phyloP scores from a whole-genome alignment of 2,113 vertebrate species.

The Laticauda laticaudata region DNA sequence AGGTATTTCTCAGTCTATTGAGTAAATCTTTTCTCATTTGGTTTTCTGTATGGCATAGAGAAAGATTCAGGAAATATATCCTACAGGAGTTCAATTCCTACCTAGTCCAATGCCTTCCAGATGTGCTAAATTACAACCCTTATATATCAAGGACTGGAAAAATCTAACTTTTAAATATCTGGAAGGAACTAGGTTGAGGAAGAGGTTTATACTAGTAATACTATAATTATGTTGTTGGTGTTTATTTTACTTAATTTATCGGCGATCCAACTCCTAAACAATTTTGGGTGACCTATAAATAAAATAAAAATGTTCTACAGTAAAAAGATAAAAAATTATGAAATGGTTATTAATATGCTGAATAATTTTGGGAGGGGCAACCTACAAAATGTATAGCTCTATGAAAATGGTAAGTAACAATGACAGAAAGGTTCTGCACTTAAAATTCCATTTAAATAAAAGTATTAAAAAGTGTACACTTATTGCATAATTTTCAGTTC shows the following conservation, averaged over 20 bases:
- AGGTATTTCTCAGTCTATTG: neutral
- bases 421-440: conserved; percentile 52
- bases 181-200: neutral
- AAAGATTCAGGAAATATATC: neutral
- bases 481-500: conserved; percentile 73
- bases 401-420: conserved; percentile 20
- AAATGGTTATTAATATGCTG: conserved; percentile 59
- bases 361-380: conserved; percentile 49
- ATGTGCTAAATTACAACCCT: neutral
- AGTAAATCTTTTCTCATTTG: neutral
- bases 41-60: neutral
- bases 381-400: conserved; percentile 27
- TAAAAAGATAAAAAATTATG: neutral
- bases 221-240: neutral
- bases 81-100: neutral
- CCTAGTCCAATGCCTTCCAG: neutral
- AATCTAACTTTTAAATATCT: neutral
- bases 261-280: neutral
- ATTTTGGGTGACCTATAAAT: neutral
- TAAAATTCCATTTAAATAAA: conserved; percentile 45
- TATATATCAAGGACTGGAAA: neutral
- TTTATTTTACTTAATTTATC: neutral
- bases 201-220: neutral
- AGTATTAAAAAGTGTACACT: conserved; percentile 48
- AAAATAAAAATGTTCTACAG: neutral